Percentiles rank a stretch among this genome's conserved stretches.
Conservation (phyloP, 2,888 invertebrate species). For the Lasioglossum marginatum region DNA sequence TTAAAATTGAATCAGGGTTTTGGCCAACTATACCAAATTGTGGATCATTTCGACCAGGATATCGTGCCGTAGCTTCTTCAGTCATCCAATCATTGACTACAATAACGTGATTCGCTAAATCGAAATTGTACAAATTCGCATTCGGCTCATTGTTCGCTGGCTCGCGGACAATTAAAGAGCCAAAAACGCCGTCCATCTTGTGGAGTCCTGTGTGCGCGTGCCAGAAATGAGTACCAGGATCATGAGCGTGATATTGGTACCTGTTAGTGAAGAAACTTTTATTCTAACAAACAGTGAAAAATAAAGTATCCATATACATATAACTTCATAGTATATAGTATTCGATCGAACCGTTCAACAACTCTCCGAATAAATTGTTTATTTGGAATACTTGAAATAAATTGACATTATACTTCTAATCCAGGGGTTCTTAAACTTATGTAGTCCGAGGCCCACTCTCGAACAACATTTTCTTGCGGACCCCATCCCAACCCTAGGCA, state of each 20-base stretch:
- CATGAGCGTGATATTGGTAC: constrained; percentile 80
- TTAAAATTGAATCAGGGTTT: constrained; percentile 79
- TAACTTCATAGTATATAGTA: too few relatives aligned
- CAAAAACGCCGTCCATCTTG: constrained; percentile 87
- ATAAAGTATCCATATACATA: background rate
- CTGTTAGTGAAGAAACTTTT: constrained; percentile 65
- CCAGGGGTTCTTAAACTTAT: too few relatives aligned
- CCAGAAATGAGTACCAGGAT: constrained; percentile 84
- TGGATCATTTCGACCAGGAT: constrained; percentile 81
- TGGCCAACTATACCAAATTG: constrained; percentile 83
- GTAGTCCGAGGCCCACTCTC: too few relatives aligned
- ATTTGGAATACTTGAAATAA: background rate
- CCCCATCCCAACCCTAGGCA: too few relatives aligned
- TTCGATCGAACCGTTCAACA: background rate
- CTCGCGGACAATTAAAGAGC: constrained; percentile 86
- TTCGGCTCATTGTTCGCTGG: constrained; percentile 82
- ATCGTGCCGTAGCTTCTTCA: constrained; percentile 79
- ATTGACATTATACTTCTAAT: background rate
- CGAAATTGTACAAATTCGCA: constrained; percentile 82
- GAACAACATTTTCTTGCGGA: too few relatives aligned
- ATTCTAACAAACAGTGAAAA: background rate
- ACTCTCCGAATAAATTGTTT: background rate
- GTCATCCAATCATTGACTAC: constrained; percentile 86
- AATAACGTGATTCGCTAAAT: constrained; percentile 86
- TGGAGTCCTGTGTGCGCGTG: constrained; percentile 85